Evolutionary conservation across 2,113 vertebrate species (phyloP).

Genomic region (Cyprichromis sp.): DNA sequence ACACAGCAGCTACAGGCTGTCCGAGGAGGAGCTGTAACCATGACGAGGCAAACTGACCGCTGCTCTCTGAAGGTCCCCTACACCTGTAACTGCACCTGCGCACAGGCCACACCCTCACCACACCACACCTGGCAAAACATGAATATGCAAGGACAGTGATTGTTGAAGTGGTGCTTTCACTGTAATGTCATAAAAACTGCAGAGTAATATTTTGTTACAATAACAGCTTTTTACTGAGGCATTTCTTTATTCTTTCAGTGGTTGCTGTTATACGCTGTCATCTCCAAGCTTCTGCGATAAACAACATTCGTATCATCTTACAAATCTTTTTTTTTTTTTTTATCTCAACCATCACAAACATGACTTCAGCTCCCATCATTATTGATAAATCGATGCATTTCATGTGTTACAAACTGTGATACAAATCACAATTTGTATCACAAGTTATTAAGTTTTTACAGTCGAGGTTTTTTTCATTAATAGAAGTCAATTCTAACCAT

Average conservation of each 20-base stretch:
- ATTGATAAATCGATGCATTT: neutral
- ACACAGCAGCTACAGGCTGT: neutral
- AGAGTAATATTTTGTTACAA: neutral
- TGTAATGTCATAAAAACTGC: too few species aligned
- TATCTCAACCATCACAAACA: neutral
- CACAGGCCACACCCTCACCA: neutral
- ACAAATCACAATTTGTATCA: neutral
- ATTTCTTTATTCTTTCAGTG: accelerated
- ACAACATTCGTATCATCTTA: neutral
- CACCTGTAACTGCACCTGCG: neutral
- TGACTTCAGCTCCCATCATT: neutral
- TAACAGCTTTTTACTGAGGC: neutral
- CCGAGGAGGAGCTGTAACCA: neutral
- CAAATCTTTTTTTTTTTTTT: neutral
- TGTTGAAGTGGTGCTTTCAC: neutral
- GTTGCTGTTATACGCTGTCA: neutral
- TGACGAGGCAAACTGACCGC: neutral
- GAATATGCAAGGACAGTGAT: neutral
- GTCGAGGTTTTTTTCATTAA: neutral
- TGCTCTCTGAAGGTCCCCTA: neutral
- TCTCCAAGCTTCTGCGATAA: neutral
- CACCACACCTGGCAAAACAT: neutral
- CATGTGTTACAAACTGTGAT: too few species aligned
- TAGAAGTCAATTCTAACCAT: neutral
- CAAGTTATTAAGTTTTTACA: neutral